Percentiles rank a stretch among this genome's conserved stretches.
Conservation (phyloP, 2,888 invertebrate species). For the Danaus chrysippus region DNA sequence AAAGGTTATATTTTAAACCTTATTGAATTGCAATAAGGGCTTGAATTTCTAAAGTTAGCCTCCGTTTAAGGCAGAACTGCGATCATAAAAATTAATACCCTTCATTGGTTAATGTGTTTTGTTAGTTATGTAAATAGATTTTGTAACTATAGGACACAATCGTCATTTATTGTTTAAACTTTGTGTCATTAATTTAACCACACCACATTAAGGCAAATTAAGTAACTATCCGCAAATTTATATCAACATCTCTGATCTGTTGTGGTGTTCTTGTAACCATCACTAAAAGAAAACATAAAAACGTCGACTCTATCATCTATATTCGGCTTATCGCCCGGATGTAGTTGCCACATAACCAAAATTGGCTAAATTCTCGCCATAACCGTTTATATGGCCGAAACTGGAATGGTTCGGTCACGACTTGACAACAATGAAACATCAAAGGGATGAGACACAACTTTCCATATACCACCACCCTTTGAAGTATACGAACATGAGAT, state of each 20-base stretch:
- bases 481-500: neutral
- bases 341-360: conserved; percentile 30
- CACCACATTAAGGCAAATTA: too few relatives aligned
- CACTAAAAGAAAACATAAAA: neutral
- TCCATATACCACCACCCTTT: neutral
- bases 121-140: conserved; percentile 35
- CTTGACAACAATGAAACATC: neutral
- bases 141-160: conserved; percentile 38
- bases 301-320: conserved; percentile 21
- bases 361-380: conserved; percentile 30
- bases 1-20: conserved; percentile 14
- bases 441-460: neutral
- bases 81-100: conserved; percentile 45
- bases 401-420: neutral
- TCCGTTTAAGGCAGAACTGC: conserved; percentile 39
- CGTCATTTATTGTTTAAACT: too few relatives aligned
- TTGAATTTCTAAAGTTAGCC: conserved; percentile 21
- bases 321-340: conserved; percentile 27
- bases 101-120: conserved; percentile 40
- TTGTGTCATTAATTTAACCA: too few relatives aligned
- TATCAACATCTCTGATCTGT: neutral
- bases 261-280: neutral
- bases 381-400: neutral
- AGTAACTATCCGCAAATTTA: conserved; percentile 11
- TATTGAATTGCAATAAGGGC: conserved; percentile 7